Conservation (phyloP, 2,888 invertebrate species). For the Sinodicranocentrus sp. region DNA sequence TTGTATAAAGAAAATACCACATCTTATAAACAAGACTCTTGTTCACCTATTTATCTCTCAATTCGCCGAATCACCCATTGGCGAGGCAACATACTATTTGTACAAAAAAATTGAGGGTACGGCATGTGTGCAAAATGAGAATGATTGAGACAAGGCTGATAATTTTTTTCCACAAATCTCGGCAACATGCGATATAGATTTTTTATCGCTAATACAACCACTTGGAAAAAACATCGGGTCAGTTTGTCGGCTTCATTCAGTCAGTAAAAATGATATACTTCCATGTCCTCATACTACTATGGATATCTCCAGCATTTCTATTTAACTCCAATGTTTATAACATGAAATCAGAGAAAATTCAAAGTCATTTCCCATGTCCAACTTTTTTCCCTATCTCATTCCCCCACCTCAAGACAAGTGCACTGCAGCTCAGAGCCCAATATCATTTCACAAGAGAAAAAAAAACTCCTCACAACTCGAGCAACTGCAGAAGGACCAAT, state of each 20-base stretch:
- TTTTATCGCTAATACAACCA: conserved; percentile 18
- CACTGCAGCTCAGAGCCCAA: conserved; percentile 9
- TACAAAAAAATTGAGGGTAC: neutral
- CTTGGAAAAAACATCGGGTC: neutral
- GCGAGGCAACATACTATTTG: neutral
- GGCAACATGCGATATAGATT: conserved; percentile 10
- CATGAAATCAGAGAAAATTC: conserved; percentile 68
- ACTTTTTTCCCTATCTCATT: conserved; percentile 56
- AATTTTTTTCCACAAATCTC: neutral
- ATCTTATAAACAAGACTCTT: neutral
- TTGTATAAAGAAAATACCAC: neutral
- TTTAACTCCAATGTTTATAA: too few species aligned
- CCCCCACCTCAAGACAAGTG: conserved; percentile 57
- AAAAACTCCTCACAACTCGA: neutral
- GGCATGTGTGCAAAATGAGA: conserved; percentile 2
- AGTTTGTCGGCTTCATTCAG: conserved; percentile 33
- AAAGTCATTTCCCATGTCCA: conserved; percentile 72
- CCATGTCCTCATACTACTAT: too few species aligned
- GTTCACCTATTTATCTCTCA: conserved; percentile 17
- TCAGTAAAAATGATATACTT: too few species aligned
- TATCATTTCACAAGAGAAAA: neutral
- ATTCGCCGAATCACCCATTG: conserved; percentile 24
- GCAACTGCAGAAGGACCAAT: neutral
- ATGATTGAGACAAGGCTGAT: neutral
- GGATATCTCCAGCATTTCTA: too few species aligned